Evolutionary conservation across 2,888 invertebrate genomes (phyloP).

Genomic region (Nomada fabriciana): DNA sequence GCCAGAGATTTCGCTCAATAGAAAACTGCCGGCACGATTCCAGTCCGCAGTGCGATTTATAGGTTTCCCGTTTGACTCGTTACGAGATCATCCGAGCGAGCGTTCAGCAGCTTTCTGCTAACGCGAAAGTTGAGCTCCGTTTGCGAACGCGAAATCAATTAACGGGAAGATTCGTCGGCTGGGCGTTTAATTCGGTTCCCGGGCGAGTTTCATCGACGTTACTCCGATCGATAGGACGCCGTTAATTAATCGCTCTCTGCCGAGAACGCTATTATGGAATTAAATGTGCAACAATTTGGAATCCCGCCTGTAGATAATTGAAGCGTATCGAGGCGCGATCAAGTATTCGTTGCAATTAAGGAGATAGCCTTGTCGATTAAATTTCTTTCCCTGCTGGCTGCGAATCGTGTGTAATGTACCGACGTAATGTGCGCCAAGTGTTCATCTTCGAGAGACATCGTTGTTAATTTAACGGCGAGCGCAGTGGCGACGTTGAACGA

Average conservation of each 20-base stretch:
- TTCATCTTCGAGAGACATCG: conserved; percentile 9
- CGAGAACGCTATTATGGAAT: neutral
- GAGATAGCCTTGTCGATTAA: neutral
- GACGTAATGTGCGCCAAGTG: neutral
- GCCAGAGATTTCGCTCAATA: neutral
- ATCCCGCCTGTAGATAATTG: no score
- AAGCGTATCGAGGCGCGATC: no score
- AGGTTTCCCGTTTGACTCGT: neutral
- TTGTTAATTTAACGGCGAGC: conserved; percentile 11
- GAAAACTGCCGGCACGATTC: neutral
- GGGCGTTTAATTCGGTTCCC: neutral
- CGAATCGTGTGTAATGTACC: neutral
- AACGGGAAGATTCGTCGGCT: neutral
- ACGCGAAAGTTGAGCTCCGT: neutral
- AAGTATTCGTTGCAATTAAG: no score
- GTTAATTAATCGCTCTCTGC: conserved; percentile 22
- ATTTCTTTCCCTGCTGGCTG: neutral
- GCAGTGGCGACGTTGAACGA: conserved; percentile 16
- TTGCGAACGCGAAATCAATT: neutral
- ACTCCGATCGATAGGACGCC: conserved; percentile 13
- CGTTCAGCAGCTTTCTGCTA: neutral
- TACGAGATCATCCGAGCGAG: neutral
- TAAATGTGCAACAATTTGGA: conserved; percentile 2
- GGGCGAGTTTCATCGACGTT: conserved; percentile 1
- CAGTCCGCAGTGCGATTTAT: neutral